phyloP scores from a whole-genome alignment of 2,113 vertebrate genomes.

The Rhabdornis inornatus region DNA sequence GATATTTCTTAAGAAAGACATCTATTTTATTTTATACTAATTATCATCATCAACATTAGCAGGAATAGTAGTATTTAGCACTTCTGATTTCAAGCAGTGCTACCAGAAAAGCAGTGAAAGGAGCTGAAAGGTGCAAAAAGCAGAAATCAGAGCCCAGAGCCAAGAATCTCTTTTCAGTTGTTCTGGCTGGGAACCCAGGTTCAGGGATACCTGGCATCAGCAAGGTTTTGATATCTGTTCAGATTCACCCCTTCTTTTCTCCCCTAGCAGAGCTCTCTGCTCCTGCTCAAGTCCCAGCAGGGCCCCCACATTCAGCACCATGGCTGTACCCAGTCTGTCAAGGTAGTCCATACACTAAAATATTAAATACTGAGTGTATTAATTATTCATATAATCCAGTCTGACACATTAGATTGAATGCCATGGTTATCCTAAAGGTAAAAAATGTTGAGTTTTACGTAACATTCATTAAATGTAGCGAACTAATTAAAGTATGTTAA shows the following conservation, averaged over 20 bases:
- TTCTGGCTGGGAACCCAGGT: neutral
- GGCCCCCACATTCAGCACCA: neutral
- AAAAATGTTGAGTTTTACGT: conserved; percentile 68
- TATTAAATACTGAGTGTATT: conserved; percentile 56
- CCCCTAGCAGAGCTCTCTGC: neutral
- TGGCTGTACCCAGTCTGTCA: neutral
- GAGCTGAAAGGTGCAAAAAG: neutral
- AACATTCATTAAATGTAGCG: conserved; percentile 71
- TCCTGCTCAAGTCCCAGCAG: neutral
- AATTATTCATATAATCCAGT: conserved; percentile 69
- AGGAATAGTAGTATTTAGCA: conserved; percentile 30
- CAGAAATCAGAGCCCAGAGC: neutral
- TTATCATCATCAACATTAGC: neutral
- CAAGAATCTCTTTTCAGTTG: neutral
- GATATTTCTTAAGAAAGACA: neutral
- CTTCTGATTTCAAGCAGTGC: neutral
- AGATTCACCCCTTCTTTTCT: neutral
- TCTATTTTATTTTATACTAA: conserved; percentile 40
- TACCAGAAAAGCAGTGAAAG: neutral
- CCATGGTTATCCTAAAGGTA: conserved; percentile 64
- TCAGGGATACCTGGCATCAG: neutral
- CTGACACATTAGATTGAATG: conserved; percentile 63
- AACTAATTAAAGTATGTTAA: conserved; percentile 79
- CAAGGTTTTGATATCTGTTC: neutral
- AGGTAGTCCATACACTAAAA: neutral